Conservation (phyloP, 2,888 invertebrate genomes). For the Pristionchus arcanus region DNA sequence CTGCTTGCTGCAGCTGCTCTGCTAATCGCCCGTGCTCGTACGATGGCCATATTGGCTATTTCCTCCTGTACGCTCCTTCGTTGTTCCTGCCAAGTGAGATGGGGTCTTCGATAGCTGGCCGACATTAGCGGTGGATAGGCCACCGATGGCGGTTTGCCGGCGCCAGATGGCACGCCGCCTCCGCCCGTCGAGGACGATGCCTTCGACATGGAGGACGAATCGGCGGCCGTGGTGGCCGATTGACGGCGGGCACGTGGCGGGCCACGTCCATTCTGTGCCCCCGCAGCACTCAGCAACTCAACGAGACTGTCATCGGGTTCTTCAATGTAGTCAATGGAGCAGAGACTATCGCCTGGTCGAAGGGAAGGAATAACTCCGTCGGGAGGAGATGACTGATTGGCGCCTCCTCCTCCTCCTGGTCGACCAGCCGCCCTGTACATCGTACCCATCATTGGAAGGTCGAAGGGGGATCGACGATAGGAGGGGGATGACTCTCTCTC, state of each 20-base stretch:
- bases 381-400: neutral
- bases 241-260: slow-evolving; percentile 12
- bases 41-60: slow-evolving; percentile 54
- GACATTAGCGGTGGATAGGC: slow-evolving; percentile 4
- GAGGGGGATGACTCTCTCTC: neutral
- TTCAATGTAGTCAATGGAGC: neutral
- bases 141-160: neutral
- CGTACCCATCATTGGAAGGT: slow-evolving; percentile 21
- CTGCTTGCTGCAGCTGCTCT: slow-evolving; percentile 29
- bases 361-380: neutral
- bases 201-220: slow-evolving; percentile 13
- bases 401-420: neutral
- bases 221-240: slow-evolving; percentile 24
- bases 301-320: slow-evolving; percentile 22
- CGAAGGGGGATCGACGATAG: neutral
- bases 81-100: slow-evolving; percentile 63
- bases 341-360: slow-evolving; percentile 13
- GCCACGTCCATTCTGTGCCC: neutral
- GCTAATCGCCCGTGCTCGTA: slow-evolving; percentile 41
- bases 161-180: neutral
- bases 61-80: slow-evolving; percentile 65
- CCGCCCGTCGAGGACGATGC: slow-evolving; percentile 41
- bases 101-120: slow-evolving; percentile 28
- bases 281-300: neutral
- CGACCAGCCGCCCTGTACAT: slow-evolving; percentile 3